Conservation (phyloP, 2,888 invertebrate genomes). For the Entomobrya proxima region DNA sequence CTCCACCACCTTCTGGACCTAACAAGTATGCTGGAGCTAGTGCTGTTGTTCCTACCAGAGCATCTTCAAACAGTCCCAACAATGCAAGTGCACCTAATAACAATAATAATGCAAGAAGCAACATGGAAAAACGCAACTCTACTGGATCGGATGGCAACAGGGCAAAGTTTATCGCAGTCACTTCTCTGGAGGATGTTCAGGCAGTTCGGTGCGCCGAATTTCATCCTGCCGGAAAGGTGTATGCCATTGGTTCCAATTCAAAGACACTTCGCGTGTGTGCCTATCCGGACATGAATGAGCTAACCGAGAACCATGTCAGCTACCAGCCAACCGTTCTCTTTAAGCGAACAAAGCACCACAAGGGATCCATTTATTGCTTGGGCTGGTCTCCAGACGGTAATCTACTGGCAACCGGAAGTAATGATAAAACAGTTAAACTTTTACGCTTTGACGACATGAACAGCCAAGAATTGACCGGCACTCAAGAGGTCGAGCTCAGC, state of each 20-base stretch:
- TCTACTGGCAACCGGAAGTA: conserved; percentile 97
- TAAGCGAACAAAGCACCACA: conserved; percentile 97
- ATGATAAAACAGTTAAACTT: conserved; percentile 98
- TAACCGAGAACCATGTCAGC: conserved; percentile 85
- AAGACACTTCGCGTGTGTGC: conserved; percentile 97
- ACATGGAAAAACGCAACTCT: conserved; percentile 43
- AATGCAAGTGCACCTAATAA: not conserved
- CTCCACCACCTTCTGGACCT: conserved; percentile 22
- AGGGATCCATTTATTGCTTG: conserved; percentile 96
- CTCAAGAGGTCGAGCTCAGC: conserved; percentile 89
- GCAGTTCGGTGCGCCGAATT: conserved; percentile 98
- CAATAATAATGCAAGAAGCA: conserved; percentile 1
- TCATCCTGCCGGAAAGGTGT: conserved; percentile 95
- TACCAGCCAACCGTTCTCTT: conserved; percentile 94
- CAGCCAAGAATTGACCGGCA: conserved; percentile 83
- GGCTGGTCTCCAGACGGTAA: conserved; percentile 98
- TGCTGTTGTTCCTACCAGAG: not conserved
- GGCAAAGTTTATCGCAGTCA: conserved; percentile 85
- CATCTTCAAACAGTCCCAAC: conserved; percentile 48
- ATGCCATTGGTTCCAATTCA: conserved; percentile 98
- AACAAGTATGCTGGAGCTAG: conserved; percentile 24
- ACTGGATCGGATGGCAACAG: conserved; percentile 27
- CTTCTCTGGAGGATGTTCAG: conserved; percentile 94
- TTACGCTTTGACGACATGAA: conserved; percentile 95
- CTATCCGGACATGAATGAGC: conserved; percentile 92